These are phyloP conservation scores for Apogon hyalosoma DNA, from an alignment of 2,797 vertebrate genomes.

Conservation along the genomic window DNA sequence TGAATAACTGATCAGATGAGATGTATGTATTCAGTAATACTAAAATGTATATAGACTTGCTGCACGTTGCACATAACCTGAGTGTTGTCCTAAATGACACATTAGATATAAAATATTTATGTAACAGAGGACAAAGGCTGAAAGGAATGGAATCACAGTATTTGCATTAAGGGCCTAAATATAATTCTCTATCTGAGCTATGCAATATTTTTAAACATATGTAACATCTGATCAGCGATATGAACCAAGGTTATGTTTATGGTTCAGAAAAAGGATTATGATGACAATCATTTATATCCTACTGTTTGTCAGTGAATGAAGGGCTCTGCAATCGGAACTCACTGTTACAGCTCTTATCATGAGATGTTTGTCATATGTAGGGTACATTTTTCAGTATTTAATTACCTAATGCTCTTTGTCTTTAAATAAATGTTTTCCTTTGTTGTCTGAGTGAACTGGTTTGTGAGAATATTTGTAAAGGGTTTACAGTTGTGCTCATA, in stretches of 20 bases:
- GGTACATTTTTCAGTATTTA: conserved; percentile 68
- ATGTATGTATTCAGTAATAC: conserved; percentile 1
- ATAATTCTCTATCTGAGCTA: conserved; percentile 84
- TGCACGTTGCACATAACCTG: conserved; percentile 52
- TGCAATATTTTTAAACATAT: conserved; percentile 87
- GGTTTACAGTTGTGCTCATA: no score
- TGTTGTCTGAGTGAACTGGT: conserved; percentile 56
- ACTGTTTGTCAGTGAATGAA: conserved; percentile 84
- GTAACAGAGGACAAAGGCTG: conserved; percentile 31
- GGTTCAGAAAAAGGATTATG: conserved; percentile 77
- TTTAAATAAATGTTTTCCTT: conserved; percentile 74
- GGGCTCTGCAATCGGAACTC: conserved; percentile 84
- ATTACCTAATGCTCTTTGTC: conserved; percentile 76
- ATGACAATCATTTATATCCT: conserved; percentile 83
- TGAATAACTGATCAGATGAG: no score
- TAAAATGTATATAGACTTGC: conserved; percentile 44
- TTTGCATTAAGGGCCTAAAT: conserved; percentile 68
- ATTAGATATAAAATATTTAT: conserved; percentile 30
- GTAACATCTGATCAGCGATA: conserved; percentile 61
- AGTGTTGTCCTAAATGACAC: conserved; percentile 33
- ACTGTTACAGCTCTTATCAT: conserved; percentile 64
- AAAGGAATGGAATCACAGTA: conserved; percentile 71
- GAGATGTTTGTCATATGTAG: conserved; percentile 67
- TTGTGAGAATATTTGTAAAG: conserved; percentile 18
- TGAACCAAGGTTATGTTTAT: conserved; percentile 63